Base-by-base conservation (phyloP, 2,113 vertebrate species). In the Dromas ardeola region DNA sequence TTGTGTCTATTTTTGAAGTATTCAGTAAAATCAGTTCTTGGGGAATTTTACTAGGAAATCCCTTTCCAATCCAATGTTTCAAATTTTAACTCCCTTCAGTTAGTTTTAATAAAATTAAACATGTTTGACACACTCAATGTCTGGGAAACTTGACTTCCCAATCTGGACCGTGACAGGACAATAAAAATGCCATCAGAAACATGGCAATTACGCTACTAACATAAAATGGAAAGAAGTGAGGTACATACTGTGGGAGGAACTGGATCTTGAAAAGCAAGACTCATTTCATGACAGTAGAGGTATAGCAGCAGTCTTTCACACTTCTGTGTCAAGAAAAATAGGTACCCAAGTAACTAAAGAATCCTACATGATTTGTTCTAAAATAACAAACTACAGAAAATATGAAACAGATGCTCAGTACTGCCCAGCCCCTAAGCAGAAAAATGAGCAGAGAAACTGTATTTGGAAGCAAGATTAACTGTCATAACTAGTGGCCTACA, bases 281-380 rank as follows among this genome's bases (percentile, higher is more conserved):
- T 99, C 98, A 98, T 98, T 97, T 98, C 98, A 77, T 98, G 98
- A 84, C 98, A 99, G 92, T 98, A 99, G 92, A 98, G 98, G 91
- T 98, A 98, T 1, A 99, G 93, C 81, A 99, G 97, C 74, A 99
- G 90, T 43, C 98, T 97, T 86, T 99, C 98, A 96, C 98, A 98
- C 59, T 98, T 98, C 98, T 99, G 95, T 82, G 72, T 70, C 90
- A 85, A 96, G 69, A 91, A 89, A 95, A 94, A 71, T 0, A 87
- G 29, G 61, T 40, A 84, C 0, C 3, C 17, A 23, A 76, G 10
- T 80, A 76, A 91, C 58, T 72, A 20, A 43, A 73, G 40, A 89
- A 80, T 38, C 40, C 43, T 53, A 47, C 16, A 30, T 0, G 3
- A 63, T 61, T 81, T 77, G 43, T 34, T 76, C 22, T 65, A 73